These are phyloP conservation scores for Plotosus lineatus DNA, from an alignment of 2,113 vertebrate species.

Conservation along the genomic window DNA sequence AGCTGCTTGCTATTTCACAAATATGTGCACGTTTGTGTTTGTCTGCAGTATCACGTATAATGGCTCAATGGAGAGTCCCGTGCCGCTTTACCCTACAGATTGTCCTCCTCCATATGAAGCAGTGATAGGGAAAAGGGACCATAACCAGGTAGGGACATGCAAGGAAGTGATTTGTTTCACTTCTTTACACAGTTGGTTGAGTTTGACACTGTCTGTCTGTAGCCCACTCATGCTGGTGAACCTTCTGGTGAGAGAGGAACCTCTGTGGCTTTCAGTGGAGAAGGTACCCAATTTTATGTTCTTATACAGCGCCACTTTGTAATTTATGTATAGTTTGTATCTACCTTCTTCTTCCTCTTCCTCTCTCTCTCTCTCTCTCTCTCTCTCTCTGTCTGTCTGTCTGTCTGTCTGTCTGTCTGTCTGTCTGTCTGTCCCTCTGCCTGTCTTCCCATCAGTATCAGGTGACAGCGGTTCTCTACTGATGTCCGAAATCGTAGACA, in stretches of 20 bases:
- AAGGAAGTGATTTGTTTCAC: background rate
- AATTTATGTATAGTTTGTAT: background rate
- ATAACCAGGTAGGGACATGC: slow-evolving; percentile 80
- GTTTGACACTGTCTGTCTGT: slow-evolving; percentile 45
- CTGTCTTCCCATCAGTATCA: slow-evolving; percentile 71
- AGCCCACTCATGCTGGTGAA: slow-evolving; percentile 86
- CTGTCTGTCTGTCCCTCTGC: background rate
- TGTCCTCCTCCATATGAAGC: slow-evolving; percentile 93
- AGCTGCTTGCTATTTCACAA: background rate
- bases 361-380: background rate
- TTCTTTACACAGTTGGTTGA: background rate
- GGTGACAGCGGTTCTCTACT: slow-evolving; percentile 92
- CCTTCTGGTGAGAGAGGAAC: slow-evolving; percentile 82
- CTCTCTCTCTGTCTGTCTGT: background rate
- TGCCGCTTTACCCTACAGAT: slow-evolving; percentile 91
- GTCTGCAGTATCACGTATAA: slow-evolving; percentile 90
- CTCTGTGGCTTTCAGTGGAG: slow-evolving; percentile 86
- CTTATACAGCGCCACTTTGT: background rate
- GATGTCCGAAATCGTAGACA: slow-evolving; percentile 91
- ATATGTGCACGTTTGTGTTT: slow-evolving; percentile 15
- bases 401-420: background rate
- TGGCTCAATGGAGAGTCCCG: slow-evolving; percentile 94
- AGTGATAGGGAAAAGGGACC: slow-evolving; percentile 88
- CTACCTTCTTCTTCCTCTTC: background rate
- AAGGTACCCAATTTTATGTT: slow-evolving; percentile 63